Base-by-base conservation (phyloP, 2,888 invertebrate genomes). In the Caenorhabditis virilis region DNA sequence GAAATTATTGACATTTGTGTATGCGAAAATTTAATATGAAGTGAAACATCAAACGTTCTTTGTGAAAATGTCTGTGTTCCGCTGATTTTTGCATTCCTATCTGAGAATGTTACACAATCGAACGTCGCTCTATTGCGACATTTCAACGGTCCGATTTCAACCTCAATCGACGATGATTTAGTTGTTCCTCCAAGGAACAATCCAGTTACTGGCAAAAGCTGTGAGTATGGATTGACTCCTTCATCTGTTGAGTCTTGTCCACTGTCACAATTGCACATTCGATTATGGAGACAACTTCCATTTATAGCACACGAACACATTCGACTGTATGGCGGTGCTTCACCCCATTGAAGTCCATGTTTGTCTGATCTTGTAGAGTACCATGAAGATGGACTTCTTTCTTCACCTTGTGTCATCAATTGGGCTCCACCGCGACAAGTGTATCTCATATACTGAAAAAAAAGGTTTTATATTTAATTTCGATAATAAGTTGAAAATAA, bases 301-400 rank as follows among this genome's bases (percentile, higher is more conserved):
- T 81, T 81, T 22, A 79, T 58, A 18, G 79, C 81, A 63, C 81
- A 81, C 9, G 72, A 57, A 33, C 81, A 81, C 79, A 81, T 78
- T 39, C 81, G 45, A 0, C 75, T 75, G 56, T 77, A 81, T 11
- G 81, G 81, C 2, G 81, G 80, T 3, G 81, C 79, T 41, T 78
- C 77, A 15, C 77, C 79, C 81, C 81, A 81, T 60, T 81, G 79
- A 35, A 79, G 56, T 9, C 77, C 69, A 33, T 69, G 64, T 36
- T 68, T 69, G 39, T 67, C 67, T 27, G 48, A 51, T 49, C 75
- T 51, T n/a, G 72, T 76, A 0, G 72, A 62, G 41, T 76, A 75
- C 75, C 81, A 81, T 3, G 74, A 74, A 3, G 78, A 78, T 1
- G 81, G 81, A 9, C 77, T 68, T 54, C 78, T 51, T 51, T 81